phyloP scores from a whole-genome alignment of 2,113 vertebrate genomes.

The Anguilla japonica region DNA sequence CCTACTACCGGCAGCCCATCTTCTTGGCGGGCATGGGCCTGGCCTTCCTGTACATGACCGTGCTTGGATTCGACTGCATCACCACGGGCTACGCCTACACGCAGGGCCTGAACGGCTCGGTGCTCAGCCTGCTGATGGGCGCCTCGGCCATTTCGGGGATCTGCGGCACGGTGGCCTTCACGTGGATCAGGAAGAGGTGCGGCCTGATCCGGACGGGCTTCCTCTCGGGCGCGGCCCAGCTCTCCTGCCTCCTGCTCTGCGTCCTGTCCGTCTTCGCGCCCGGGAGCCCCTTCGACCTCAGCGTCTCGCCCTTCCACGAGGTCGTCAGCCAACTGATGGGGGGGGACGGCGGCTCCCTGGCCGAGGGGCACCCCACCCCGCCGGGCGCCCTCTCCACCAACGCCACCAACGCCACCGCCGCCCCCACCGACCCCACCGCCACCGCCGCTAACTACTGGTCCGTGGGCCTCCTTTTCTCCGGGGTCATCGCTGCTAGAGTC shows the following conservation, averaged over 20 bases:
- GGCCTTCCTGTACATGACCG: conserved; percentile 96
- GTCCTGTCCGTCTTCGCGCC: conserved; percentile 86
- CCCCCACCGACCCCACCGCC: conserved; percentile 31
- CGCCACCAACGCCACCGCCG: conserved; percentile 65
- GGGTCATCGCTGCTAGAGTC: conserved; percentile 96
- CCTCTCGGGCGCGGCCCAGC: conserved; percentile 83
- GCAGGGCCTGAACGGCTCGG: conserved; percentile 88
- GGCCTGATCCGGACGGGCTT: conserved; percentile 89
- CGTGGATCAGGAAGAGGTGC: conserved; percentile 84
- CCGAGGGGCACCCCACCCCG: conserved; percentile 52
- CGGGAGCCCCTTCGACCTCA: conserved; percentile 90
- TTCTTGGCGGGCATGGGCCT: conserved; percentile 93
- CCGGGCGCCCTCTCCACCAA: neutral
- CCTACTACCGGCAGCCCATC: conserved; percentile 94
- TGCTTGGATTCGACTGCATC: conserved; percentile 96
- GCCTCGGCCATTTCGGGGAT: conserved; percentile 91
- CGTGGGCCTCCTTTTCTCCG: conserved; percentile 91
- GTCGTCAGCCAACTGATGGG: conserved; percentile 74
- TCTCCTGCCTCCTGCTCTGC: conserved; percentile 84
- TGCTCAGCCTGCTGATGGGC: conserved; percentile 94
- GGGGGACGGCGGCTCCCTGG: conserved; percentile 58
- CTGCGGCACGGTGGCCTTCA: conserved; percentile 91
- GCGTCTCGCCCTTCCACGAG: conserved; percentile 88
- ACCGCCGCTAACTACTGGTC: conserved; percentile 73
- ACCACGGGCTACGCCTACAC: conserved; percentile 96